Evolutionary conservation across 2,113 vertebrate species (phyloP).

Genomic region (Plotosus lineatus): DNA sequence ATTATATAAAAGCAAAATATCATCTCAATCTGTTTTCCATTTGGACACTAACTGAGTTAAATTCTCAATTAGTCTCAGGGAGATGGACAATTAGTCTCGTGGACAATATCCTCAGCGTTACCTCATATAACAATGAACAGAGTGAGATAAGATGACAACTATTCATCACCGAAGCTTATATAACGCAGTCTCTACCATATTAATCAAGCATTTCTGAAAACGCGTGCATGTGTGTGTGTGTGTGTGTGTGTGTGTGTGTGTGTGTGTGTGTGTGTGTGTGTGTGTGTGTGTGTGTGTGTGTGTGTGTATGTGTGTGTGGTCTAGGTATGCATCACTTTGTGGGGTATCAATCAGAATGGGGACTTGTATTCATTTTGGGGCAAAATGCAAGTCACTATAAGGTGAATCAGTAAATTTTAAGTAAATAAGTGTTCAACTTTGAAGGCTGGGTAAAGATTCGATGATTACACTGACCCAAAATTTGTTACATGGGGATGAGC

Average conservation of each 20-base stretch:
- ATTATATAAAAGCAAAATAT: constrained; percentile 36
- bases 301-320: too few species aligned
- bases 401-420: too few species aligned
- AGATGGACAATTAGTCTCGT: constrained; percentile 33
- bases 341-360: too few species aligned
- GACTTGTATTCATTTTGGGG: too few species aligned
- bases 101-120: constrained; percentile 34
- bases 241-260: not conserved
- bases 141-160: constrained; percentile 23
- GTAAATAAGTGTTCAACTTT: too few species aligned
- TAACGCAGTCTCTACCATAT: not conserved
- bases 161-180: not conserved
- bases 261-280: not conserved
- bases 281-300: too few species aligned
- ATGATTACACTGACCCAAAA: too few species aligned
- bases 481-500: too few species aligned
- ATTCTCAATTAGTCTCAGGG: constrained; percentile 38
- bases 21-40: constrained; percentile 28
- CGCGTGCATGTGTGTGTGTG: not conserved
- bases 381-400: too few species aligned
- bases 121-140: constrained; percentile 20
- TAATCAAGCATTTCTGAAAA: not conserved
- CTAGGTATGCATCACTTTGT: too few species aligned
- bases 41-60: constrained; percentile 43
- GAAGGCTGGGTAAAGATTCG: too few species aligned